Evolutionary conservation across 2,797 vertebrate species (phyloP).

Genomic region (Anableps anableps): DNA sequence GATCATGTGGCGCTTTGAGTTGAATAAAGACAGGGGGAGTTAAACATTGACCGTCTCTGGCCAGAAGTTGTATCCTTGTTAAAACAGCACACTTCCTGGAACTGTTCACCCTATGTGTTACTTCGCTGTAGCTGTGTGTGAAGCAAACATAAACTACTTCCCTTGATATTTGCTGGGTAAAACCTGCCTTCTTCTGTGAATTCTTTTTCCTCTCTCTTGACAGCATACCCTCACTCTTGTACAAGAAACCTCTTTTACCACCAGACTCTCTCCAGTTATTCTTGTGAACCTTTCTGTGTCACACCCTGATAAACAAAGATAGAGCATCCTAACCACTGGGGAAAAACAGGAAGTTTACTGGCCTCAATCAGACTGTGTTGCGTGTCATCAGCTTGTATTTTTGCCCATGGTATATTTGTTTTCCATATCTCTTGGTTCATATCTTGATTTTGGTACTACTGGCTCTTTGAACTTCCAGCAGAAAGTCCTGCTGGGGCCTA

Average conservation of each 20-base stretch:
- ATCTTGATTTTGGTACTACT: slow-evolving; percentile 27
- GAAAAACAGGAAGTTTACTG: slow-evolving; percentile 59
- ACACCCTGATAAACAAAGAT: slow-evolving; percentile 69
- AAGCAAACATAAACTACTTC: neutral
- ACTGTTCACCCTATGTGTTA: slow-evolving; percentile 14
- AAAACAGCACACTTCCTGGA: slow-evolving; percentile 65
- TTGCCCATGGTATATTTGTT: slow-evolving; percentile 46
- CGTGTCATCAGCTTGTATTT: slow-evolving; percentile 27
- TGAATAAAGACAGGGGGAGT: slow-evolving; percentile 49
- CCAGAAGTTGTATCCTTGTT: slow-evolving; percentile 63
- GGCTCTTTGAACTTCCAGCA: slow-evolving; percentile 44
- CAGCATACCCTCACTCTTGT: neutral
- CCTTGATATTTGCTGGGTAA: slow-evolving; percentile 1
- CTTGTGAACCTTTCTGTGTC: slow-evolving; percentile 35
- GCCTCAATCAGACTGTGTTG: slow-evolving; percentile 41
- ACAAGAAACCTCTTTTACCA: neutral
- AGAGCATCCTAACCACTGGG: slow-evolving; percentile 51
- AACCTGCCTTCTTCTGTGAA: neutral
- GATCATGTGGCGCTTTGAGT: slow-evolving; percentile 63
- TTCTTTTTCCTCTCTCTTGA: neutral
- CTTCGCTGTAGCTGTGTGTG: slow-evolving; percentile 4
- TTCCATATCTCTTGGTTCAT: slow-evolving; percentile 23
- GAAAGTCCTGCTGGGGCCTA: slow-evolving; percentile 9
- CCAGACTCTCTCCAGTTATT: slow-evolving; percentile 24
- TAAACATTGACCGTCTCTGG: slow-evolving; percentile 67